A percentile compares a stretch with the other conserved stretches of the same genome.
Evolutionary conservation across 2,888 invertebrate genomes (phyloP).

Genomic region (Yponomeuta cagnagella): DNA sequence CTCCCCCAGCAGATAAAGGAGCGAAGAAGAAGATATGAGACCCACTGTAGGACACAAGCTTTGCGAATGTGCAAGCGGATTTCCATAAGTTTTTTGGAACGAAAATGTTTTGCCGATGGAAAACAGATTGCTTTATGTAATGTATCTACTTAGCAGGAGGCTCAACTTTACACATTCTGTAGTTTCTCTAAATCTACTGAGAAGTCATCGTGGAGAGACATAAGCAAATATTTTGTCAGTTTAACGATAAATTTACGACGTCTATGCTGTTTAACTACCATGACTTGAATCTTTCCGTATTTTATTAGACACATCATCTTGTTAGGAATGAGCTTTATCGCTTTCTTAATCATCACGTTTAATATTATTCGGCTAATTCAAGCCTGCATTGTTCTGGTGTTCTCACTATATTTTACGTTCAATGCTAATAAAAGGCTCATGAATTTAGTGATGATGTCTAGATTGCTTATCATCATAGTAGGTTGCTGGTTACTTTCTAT

Average conservation of each 20-base stretch:
- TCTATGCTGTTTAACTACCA: slow-evolving; percentile 30
- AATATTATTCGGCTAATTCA: slow-evolving; percentile 13
- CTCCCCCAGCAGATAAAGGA: no score
- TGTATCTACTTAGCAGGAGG: no score
- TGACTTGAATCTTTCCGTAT: slow-evolving; percentile 33
- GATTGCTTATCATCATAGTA: neutral
- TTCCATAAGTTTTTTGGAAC: no score
- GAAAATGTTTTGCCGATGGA: no score
- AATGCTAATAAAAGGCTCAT: neutral
- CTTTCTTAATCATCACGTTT: slow-evolving; percentile 16
- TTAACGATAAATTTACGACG: neutral
- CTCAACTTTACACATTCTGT: no score
- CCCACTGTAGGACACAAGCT: no score
- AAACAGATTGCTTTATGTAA: no score
- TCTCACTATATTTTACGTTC: neutral
- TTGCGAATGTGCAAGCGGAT: no score
- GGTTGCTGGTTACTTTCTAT: neutral
- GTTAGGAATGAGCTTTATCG: slow-evolving; percentile 12
- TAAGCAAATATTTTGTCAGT: slow-evolving; percentile 9
- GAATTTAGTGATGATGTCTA: neutral
- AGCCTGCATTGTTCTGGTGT: neutral
- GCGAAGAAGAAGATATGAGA: no score
- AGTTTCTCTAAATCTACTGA: no score
- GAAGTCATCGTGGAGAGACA: neutral
- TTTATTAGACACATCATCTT: slow-evolving; percentile 15